Evolutionary conservation across 2,113 vertebrate genomes (phyloP).

Genomic region (Polypterus bichir): DNA sequence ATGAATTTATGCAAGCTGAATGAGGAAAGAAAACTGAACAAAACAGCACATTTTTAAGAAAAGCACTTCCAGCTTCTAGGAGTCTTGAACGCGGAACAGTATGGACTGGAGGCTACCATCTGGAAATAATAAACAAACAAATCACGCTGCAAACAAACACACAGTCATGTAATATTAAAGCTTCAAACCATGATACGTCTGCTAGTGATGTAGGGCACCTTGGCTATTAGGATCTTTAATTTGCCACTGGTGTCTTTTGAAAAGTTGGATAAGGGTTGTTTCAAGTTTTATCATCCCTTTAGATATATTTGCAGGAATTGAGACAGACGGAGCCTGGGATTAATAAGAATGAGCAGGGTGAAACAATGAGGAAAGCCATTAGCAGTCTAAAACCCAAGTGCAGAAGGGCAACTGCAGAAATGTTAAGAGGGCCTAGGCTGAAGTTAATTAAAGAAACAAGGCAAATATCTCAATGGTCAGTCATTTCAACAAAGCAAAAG

Average conservation of each 20-base stretch:
- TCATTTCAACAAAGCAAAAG: conserved; percentile 10
- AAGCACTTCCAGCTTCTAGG: conserved; percentile 15
- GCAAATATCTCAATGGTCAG: conserved; percentile 19
- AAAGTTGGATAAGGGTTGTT: neutral
- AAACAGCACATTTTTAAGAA: conserved; percentile 44
- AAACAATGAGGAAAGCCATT: no score
- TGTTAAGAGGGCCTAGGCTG: conserved; percentile 35
- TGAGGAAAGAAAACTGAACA: conserved; percentile 57
- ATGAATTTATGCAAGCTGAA: conserved; percentile 29
- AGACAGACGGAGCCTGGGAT: conserved; percentile 35
- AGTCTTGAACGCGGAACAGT: no score
- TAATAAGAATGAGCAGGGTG: conserved; percentile 41
- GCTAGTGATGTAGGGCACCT: no score
- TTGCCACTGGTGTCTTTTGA: no score
- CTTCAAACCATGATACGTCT: no score
- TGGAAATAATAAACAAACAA: conserved; percentile 74
- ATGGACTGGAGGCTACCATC: conserved; percentile 47
- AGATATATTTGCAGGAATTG: neutral
- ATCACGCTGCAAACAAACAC: conserved; percentile 56
- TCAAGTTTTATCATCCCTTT: neutral
- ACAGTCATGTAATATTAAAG: neutral
- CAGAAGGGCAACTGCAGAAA: conserved; percentile 16
- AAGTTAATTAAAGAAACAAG: conserved; percentile 29
- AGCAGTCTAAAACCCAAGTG: no score
- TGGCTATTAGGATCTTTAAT: no score